phyloP scores from a whole-genome alignment of 2,113 vertebrate genomes.

The Acrocephalus arundinaceus region DNA sequence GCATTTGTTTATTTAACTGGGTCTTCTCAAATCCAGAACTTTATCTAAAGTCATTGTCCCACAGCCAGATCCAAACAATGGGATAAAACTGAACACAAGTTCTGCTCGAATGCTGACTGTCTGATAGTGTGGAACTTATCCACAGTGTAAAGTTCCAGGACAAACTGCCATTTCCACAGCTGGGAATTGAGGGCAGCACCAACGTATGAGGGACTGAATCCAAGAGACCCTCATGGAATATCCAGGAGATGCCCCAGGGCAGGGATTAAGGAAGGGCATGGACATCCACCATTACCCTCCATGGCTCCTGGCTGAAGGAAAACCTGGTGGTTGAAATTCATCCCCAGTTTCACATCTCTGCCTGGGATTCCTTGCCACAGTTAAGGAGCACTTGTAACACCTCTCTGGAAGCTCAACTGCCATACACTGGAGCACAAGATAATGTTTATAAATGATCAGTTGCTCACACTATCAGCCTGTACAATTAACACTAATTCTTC shows the following conservation, averaged over 20 bases:
- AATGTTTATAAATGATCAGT: neutral
- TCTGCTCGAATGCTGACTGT: neutral
- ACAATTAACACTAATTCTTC: neutral
- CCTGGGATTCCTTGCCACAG: neutral
- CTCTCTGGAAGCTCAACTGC: neutral
- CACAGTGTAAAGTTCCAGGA: accelerated
- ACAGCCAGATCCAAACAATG: neutral
- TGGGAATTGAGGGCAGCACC: neutral
- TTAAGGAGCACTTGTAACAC: neutral
- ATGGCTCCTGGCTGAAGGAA: accelerated
- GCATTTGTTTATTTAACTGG: neutral
- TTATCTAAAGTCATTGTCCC: neutral
- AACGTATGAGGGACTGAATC: accelerated
- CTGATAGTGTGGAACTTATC: accelerated
- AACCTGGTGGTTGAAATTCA: neutral
- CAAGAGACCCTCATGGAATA: neutral
- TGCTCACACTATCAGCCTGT: neutral
- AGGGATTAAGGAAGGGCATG: accelerated
- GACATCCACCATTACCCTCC: neutral
- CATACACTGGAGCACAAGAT: neutral
- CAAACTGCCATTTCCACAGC: neutral
- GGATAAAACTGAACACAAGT: neutral
- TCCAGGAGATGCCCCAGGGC: neutral
- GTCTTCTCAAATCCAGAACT: neutral
- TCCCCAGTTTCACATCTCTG: neutral